phyloP scores from a whole-genome alignment of 2,888 invertebrate species.

The Gibbula magus region DNA sequence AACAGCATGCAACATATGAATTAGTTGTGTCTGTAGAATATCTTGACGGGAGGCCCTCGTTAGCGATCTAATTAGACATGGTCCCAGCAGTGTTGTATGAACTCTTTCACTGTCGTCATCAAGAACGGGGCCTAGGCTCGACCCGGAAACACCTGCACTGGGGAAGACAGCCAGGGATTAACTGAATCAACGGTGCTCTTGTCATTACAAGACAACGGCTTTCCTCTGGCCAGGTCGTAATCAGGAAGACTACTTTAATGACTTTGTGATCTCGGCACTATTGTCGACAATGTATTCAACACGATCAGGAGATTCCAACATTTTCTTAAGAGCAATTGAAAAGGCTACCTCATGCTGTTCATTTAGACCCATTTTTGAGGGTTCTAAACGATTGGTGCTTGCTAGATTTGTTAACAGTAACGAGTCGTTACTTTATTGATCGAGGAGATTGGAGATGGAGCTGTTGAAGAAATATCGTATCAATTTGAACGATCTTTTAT shows the following conservation, averaged over 20 bases:
- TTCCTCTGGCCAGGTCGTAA: not conserved
- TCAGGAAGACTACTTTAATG: not conserved
- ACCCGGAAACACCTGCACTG: not conserved
- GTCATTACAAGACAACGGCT: constrained; percentile 1
- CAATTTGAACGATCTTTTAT: too few relatives aligned
- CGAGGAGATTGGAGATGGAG: too few relatives aligned
- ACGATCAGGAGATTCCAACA: not conserved
- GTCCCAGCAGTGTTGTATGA: not conserved
- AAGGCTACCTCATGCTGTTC: not conserved
- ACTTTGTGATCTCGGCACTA: not conserved
- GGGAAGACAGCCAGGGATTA: not conserved
- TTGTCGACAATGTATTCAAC: not conserved
- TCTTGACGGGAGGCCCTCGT: too few relatives aligned
- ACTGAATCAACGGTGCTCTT: not conserved
- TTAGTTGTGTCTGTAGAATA: too few relatives aligned
- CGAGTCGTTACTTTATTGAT: too few relatives aligned
- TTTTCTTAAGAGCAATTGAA: not conserved
- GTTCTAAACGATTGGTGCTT: too few relatives aligned
- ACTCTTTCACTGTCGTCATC: not conserved
- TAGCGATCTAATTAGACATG: not conserved
- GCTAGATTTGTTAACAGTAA: too few relatives aligned
- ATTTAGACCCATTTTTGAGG: not conserved
- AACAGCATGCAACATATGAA: too few relatives aligned
- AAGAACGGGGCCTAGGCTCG: not conserved
- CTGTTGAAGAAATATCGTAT: too few relatives aligned